These are phyloP conservation scores for Agraylea sexmaculata DNA, from an alignment of 1,140 invertebrate species.

Conservation along the genomic window DNA sequence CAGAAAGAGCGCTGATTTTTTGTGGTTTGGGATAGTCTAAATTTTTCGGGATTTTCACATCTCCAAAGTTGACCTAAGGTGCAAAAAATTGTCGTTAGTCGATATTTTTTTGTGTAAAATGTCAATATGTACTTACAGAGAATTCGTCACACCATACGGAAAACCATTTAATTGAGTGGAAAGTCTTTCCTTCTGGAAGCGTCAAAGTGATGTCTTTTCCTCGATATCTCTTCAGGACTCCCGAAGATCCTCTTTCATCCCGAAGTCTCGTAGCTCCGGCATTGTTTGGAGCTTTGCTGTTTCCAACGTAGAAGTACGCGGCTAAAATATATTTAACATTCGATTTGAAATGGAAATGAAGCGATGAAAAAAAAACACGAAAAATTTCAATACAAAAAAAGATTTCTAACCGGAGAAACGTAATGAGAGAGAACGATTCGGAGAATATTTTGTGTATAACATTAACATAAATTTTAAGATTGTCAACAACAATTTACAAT, in stretches of 20 bases:
- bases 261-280: slow-evolving; percentile 60
- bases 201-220: slow-evolving; percentile 72
- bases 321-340: too few relatives aligned
- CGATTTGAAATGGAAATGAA: too few relatives aligned
- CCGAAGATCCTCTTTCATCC: slow-evolving; percentile 65
- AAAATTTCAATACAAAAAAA: too few relatives aligned
- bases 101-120: slow-evolving; percentile 1
- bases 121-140: slow-evolving; percentile 47
- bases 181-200: slow-evolving; percentile 72
- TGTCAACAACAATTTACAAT: too few relatives aligned
- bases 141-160: slow-evolving; percentile 85
- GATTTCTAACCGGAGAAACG: too few relatives aligned
- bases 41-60: slow-evolving; percentile 64
- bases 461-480: too few relatives aligned
- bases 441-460: too few relatives aligned
- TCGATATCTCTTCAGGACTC: slow-evolving; percentile 60
- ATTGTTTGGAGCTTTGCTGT: slow-evolving; percentile 47
- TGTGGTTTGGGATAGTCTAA: slow-evolving; percentile 74
- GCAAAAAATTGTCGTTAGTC: too few relatives aligned
- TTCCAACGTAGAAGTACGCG: slow-evolving; percentile 79
- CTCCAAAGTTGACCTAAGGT: slow-evolving; percentile 85
- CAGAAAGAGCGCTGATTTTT: slow-evolving; percentile 59
- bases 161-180: slow-evolving; percentile 75
- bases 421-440: too few relatives aligned
- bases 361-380: too few relatives aligned